Percentiles rank a stretch among this genome's conserved stretches.
phyloP scores from a whole-genome alignment of 2,113 vertebrate genomes.

The Candoia aspera region DNA sequence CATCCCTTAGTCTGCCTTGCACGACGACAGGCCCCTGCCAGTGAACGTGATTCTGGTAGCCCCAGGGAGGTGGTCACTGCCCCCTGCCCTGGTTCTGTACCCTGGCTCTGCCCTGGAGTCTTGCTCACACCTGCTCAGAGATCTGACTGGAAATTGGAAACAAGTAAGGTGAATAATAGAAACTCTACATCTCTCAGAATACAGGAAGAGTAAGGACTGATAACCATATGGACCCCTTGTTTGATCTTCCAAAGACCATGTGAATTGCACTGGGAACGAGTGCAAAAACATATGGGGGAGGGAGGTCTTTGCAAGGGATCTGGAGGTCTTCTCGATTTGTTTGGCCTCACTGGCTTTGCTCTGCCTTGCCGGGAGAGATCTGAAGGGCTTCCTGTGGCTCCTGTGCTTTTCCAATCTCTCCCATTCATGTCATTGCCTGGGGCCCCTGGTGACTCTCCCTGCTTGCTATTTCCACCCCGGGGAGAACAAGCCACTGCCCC shows the following conservation, averaged over 20 bases:
- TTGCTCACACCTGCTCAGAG: background rate
- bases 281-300: background rate
- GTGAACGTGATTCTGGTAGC: background rate
- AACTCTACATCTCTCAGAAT: background rate
- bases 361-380: background rate
- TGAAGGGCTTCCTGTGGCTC: background rate
- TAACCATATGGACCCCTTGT: background rate
- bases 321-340: background rate
- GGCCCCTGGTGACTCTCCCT: slow-evolving; percentile 50
- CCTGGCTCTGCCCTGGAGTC: too few relatives aligned
- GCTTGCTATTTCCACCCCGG: slow-evolving; percentile 22
- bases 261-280: background rate
- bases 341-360: background rate
- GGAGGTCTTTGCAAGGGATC: background rate
- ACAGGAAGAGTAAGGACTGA: background rate
- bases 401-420: background rate
- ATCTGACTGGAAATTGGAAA: background rate
- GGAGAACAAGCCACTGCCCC: background rate
- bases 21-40: background rate
- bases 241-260: background rate
- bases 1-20: background rate
- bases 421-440: background rate
- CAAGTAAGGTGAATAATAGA: background rate
- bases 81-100: background rate
- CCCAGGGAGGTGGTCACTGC: background rate